A percentile compares a stretch with the other conserved stretches of the same genome.
phyloP scores from a whole-genome alignment of 1,140 invertebrate genomes.

The Adoxophyes honmai region DNA sequence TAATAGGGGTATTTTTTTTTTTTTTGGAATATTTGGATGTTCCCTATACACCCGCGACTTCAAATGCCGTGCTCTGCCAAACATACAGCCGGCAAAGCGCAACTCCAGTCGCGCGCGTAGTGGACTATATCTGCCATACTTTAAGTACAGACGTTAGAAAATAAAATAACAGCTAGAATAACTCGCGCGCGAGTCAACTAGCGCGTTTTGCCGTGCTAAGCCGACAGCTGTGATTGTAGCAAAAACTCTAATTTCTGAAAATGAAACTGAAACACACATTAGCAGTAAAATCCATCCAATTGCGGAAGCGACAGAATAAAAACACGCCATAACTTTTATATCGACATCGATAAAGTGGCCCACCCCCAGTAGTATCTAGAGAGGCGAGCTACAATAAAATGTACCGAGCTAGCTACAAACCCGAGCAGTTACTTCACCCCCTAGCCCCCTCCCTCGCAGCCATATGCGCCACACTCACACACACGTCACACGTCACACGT shows the following conservation, averaged over 20 bases:
- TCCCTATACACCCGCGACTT: too few relatives aligned
- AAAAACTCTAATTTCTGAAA: slow-evolving; percentile 21
- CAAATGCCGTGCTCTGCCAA: too few relatives aligned
- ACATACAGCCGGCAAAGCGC: too few relatives aligned
- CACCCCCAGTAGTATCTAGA: slow-evolving; percentile 64
- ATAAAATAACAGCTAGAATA: too few relatives aligned
- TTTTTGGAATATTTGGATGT: too few relatives aligned
- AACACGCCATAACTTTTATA: slow-evolving; percentile 50
- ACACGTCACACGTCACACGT: slow-evolving; percentile 44
- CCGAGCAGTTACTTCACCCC: slow-evolving; percentile 64
- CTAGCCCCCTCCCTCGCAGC: slow-evolving; percentile 34
- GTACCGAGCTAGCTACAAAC: slow-evolving; percentile 71
- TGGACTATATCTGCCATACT: too few relatives aligned
- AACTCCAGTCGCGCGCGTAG: too few relatives aligned
- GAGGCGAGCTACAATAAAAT: slow-evolving; percentile 75
- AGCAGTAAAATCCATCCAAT: slow-evolving; percentile 46
- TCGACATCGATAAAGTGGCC: slow-evolving; percentile 60
- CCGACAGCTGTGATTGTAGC: too few relatives aligned
- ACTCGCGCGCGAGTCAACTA: too few relatives aligned
- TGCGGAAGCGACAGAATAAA: slow-evolving; percentile 41
- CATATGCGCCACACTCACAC: slow-evolving; percentile 55
- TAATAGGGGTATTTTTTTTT: too few relatives aligned
- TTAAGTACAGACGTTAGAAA: too few relatives aligned
- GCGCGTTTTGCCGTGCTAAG: not conserved
- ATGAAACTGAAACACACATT: slow-evolving; percentile 28